Evolutionary conservation across 2,797 vertebrate species (phyloP).

Genomic region (Xyrichtys novacula): DNA sequence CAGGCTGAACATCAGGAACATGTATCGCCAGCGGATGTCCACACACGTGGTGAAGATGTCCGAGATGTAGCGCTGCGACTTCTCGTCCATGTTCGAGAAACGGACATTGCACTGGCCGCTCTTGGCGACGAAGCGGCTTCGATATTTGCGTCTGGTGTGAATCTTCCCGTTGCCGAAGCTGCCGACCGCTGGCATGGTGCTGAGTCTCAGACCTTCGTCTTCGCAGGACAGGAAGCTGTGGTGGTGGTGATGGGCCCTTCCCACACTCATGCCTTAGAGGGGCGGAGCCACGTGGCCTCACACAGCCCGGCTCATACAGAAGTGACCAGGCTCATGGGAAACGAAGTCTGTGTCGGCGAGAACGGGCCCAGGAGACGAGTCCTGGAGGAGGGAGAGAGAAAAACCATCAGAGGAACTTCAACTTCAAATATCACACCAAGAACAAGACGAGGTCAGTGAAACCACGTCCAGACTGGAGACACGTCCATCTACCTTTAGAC

Average conservation of each 20-base stretch:
- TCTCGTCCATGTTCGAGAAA: conserved; percentile 97
- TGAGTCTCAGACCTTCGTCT: conserved; percentile 91
- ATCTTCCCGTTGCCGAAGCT: conserved; percentile 97
- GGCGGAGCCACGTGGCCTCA: conserved; percentile 63
- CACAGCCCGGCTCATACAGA: conserved; percentile 63
- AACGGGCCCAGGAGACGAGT: conserved; percentile 1
- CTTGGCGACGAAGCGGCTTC: conserved; percentile 95
- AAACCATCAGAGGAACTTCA: background rate
- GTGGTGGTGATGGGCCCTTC: conserved; percentile 89
- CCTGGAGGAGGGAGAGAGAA: conserved; percentile 48
- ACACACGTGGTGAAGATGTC: conserved; percentile 98
- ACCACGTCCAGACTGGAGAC: too few relatives aligned
- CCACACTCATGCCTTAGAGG: conserved; percentile 91
- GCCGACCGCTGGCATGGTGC: conserved; percentile 92
- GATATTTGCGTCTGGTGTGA: conserved; percentile 91
- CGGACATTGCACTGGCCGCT: conserved; percentile 94
- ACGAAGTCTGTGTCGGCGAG: background rate
- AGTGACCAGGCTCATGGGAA: conserved; percentile 46
- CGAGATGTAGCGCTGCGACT: conserved; percentile 94
- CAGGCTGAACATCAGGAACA: conserved; percentile 94
- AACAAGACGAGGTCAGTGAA: too few relatives aligned
- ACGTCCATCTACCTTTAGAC: too few relatives aligned
- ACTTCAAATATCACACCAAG: too few relatives aligned
- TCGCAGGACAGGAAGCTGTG: conserved; percentile 93
- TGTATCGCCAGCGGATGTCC: conserved; percentile 97